Base-by-base conservation (phyloP, 2,113 vertebrate species). In the Gasterosteus aculeatus region DNA sequence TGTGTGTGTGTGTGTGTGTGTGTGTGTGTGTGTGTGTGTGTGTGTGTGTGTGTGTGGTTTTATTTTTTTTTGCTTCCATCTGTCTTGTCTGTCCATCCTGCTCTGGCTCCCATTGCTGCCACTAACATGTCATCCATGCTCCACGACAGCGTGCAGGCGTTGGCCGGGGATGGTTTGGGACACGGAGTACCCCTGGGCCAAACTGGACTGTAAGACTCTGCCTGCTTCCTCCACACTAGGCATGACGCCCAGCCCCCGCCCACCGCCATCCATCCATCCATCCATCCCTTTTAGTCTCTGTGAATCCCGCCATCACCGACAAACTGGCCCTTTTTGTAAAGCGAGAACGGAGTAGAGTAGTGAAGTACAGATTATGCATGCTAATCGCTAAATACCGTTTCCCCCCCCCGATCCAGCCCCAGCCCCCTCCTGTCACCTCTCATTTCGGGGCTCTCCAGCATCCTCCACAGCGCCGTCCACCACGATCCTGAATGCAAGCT, bases 81-180 rank as follows among this genome's bases (percentile, higher is more conserved):
- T 60, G 44, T 75, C 63, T 72, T 78, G 57, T 89, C 44, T 62
- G 79, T 51, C 69, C 75, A 53, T 80, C 41, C 70, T 85, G 83
- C 74, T 86, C 82, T 78, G 83, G 82, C 85, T 87, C 54, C 79
- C 89, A 88, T 89, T 86, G 75, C 88, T 90, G 77, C 89, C 91
- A 89, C 92, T 93, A 94, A 94, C 93, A 93, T 94, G 88, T 94
- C 93, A 94, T 89, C 90, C 94, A 92, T 82, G 38, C 82, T 90
- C 87, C 94, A 91, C 75, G 33, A 84, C 86, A 91, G 82, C 80
- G 87, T 89, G 88, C 81, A 89, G 88, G 79, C 93, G 92, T 89
- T 94, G 93, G 91, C 88, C 90, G 66, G 89, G 90, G 87, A 93
- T 91, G 91, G 86, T 70, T 91, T 92, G 91, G 88, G 90, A 93